phyloP scores from a whole-genome alignment of 2,113 vertebrate genomes.

The human (Homo sapiens) region GRCh38 chr4:80297501-80298000 shows the following conservation, averaged over 20 bases:
- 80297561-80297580: background rate
- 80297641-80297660: background rate
- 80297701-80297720: background rate
- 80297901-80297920: constrained; percentile 1
- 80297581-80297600: background rate
- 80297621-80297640: background rate
- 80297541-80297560: background rate
- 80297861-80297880: background rate
- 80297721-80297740: background rate
- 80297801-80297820: background rate
- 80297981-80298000: background rate
- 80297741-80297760: background rate
- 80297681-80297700: background rate
- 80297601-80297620: background rate
- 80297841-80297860: background rate
- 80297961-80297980: constrained; percentile 29
- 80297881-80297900: background rate
- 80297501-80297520: constrained; percentile 23
- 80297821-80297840: background rate
- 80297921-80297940: background rate
- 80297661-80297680: background rate
- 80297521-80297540: background rate
- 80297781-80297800: background rate
- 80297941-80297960: constrained; percentile 31
- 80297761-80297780: background rate